Base-by-base conservation (phyloP, 2,113 vertebrate species). In the Speoplatyrhinus poulsoni region DNA sequence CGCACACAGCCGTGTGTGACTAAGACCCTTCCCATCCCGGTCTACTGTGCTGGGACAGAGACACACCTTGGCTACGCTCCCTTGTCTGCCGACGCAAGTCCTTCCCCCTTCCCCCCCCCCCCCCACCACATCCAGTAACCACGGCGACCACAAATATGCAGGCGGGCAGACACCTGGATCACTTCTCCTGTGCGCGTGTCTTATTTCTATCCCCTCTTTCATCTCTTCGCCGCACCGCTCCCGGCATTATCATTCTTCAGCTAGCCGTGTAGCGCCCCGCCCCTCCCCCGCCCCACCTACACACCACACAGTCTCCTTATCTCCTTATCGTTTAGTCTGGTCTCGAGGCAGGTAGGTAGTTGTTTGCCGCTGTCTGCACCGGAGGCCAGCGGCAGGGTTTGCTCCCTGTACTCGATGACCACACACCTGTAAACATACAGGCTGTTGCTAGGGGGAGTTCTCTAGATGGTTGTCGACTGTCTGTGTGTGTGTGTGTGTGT, bases 81-180 rank as follows among this genome's bases (percentile, higher is more conserved):
- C 76, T 56, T 6, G 65, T 85, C 72, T 79, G 69, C 15, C 62
- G 75, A 75, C 66, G 82, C 77, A 65, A 48, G 4, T 15, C 49
- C 33, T 46, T 11, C 58, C 17, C 1, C 41, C 63, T 65, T 63
- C 53, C 60, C 8, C 3, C 52, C 54, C 41, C 54, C 60, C 13
- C 47, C 66, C 58, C 59, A 67, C 60, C 78, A 67, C 70, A 70
- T 69, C 52, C 79, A 67, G 49, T 82, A 71, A 76, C 81, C 70
- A 46, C 17, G 2, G 52, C 26, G 41, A 80, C 85, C 87, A 41
- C 85, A 91, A 89, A 81, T 86, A 89, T 89, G 85, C 77, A 77
- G 83, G 69, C 79, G 66, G 77, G 89, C 75, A 84, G 83, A 82
- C 91, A 93, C 88, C 90, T 91, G 87, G 84, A 84, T 79, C 62